Percentiles rank a stretch among this genome's conserved stretches.
Conservation (phyloP, 2,888 invertebrate species). For the Xestia rhomboidea region DNA sequence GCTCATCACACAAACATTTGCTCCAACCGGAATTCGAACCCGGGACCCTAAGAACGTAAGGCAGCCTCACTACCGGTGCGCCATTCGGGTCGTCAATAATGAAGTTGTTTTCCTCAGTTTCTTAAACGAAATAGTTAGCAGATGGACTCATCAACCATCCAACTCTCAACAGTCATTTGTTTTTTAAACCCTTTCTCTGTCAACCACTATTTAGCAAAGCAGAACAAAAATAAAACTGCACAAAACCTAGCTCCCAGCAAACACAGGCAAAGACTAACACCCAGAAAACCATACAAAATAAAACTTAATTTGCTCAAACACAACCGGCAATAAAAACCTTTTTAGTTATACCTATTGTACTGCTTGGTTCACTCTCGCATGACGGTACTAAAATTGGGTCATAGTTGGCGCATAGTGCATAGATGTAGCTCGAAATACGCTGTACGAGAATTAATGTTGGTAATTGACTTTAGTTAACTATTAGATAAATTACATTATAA, state of each 20-base stretch:
- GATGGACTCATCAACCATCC: background rate
- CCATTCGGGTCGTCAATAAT: too few species aligned
- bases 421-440: conserved; percentile 37
- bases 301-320: conserved; percentile 40
- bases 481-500: conserved; percentile 69
- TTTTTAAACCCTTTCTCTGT: background rate
- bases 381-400: conserved; percentile 59
- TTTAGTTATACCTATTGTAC: conserved; percentile 75
- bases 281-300: conserved; percentile 26
- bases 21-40: too few species aligned
- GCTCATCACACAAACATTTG: too few species aligned
- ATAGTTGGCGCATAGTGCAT: conserved; percentile 57
- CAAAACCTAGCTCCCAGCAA: background rate
- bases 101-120: background rate
- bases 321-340: conserved; percentile 74
- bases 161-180: background rate
- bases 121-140: background rate
- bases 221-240: background rate
- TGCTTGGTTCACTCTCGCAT: conserved; percentile 70
- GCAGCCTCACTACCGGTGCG: too few species aligned
- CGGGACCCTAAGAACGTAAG: too few species aligned
- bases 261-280: background rate
- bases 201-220: background rate
- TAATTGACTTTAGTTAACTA: conserved; percentile 72
- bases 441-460: conserved; percentile 70